Base-by-base conservation (phyloP, 2,888 invertebrate genomes). In the Notodromas monacha region DNA sequence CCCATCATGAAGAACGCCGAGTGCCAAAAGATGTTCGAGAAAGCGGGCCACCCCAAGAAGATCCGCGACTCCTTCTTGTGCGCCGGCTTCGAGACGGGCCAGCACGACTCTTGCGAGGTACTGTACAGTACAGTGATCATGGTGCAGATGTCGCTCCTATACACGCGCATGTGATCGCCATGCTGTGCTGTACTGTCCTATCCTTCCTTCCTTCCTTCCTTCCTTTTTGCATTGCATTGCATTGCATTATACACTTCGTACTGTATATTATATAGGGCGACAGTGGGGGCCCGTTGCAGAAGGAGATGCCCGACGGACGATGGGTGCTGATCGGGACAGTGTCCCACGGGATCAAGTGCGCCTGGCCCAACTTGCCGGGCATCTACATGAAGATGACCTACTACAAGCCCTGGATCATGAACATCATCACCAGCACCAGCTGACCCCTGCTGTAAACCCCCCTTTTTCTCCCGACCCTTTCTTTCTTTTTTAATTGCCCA, bases 331-430 rank as follows among this genome's bases (percentile, higher is more conserved):
- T 72, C 2, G 81, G 81, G 4, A 81, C 79, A 0, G 81, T 81
- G 1, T 79, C 77, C 4, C 79, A 81, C 42, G 81, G 81, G n/a
- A 79, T 79, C 40, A 76, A 77, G 44, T 81, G 81, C 43, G 79
- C 79, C 1, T 72, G 76, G 3, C 77, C 79, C 0, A 77, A 73
- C 51, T 52, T 79, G 14, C 79, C 79, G 0, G 81, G 81, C 6
- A 77, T 81, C 21, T 81, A 81, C 49, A 81, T 81, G 79, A 58
- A 77, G 40, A 79, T 79, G 36, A 69, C 74, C 1, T 77, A 57
- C 51, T 81, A 76, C 49, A 77, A 76, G 43, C 73, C 76, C 2
- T 81, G 81, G 81, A 58, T 81, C 34, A 66, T 65, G 45, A 67
- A 65, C 40, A 66, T 77, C 41, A 74, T 34, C 12, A n/a, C n/a